phyloP scores from a whole-genome alignment of 2,113 vertebrate genomes.

The Gymnogyps californianus region DNA sequence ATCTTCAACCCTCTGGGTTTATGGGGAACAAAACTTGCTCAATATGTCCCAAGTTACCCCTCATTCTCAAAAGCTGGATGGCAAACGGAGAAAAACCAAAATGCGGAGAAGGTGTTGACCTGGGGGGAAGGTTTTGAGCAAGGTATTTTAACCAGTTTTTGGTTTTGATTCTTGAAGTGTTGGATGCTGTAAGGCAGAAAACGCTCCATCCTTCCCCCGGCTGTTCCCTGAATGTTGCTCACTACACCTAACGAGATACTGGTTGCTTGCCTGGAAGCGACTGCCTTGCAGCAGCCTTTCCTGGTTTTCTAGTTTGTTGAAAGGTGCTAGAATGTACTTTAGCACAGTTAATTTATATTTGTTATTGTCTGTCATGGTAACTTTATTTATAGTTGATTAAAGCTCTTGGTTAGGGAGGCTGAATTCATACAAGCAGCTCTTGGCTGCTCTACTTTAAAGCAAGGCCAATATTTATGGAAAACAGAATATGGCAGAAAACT shows the following conservation, averaged over 20 bases:
- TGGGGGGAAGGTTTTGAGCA: background rate
- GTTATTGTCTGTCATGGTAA: background rate
- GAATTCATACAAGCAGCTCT: constrained; percentile 9
- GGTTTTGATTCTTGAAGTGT: background rate
- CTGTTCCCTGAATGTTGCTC: background rate
- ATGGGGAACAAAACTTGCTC: background rate
- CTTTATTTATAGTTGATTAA: constrained; percentile 25
- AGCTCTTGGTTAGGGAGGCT: background rate
- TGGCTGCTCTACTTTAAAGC: background rate
- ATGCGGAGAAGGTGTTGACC: background rate
- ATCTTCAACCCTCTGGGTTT: background rate
- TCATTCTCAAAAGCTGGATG: background rate
- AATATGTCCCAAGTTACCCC: background rate
- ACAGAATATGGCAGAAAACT: constrained; percentile 39
- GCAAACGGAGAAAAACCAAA: background rate
- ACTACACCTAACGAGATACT: background rate
- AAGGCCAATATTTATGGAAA: constrained; percentile 47
- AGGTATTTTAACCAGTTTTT: background rate
- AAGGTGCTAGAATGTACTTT: background rate
- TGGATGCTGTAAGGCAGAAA: background rate
- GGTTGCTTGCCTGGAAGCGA: background rate
- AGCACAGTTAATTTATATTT: background rate
- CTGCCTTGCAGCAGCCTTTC: background rate
- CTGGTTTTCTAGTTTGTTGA: background rate
- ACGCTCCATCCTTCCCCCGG: background rate